phyloP scores from a whole-genome alignment of 2,113 vertebrate species.

The Gadus macrocephalus region DNA sequence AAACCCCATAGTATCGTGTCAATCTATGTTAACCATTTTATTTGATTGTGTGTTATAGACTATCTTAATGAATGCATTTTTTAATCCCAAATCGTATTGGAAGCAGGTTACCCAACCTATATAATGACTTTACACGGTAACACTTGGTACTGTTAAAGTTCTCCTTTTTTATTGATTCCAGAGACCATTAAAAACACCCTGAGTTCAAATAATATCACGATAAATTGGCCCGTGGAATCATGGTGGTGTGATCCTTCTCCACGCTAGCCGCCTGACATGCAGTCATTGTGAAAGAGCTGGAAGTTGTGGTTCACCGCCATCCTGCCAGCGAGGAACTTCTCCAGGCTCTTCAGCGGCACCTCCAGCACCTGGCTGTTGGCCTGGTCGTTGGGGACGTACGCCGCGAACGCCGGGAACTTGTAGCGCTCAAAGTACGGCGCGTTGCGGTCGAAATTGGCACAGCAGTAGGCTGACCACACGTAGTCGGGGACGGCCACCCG shows the following conservation, averaged over 20 bases:
- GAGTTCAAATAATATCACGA: not conserved
- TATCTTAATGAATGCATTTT: too few species aligned
- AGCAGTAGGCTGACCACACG: slow-evolving; percentile 70
- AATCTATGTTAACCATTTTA: too few species aligned
- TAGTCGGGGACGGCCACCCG: slow-evolving; percentile 62
- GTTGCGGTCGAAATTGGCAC: slow-evolving; percentile 63
- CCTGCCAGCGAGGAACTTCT: slow-evolving; percentile 64
- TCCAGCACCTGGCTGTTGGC: slow-evolving; percentile 65
- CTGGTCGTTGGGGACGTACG: slow-evolving; percentile 62
- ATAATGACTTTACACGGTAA: too few species aligned
- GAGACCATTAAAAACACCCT: too few species aligned
- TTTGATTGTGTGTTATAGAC: too few species aligned
- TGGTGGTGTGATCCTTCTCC: not conserved
- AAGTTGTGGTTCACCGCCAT: slow-evolving; percentile 71
- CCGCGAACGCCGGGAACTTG: slow-evolving; percentile 66
- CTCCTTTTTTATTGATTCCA: too few species aligned
- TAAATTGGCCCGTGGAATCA: not conserved
- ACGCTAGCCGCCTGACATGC: slow-evolving; percentile 40
- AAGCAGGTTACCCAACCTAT: too few species aligned
- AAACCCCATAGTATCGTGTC: too few species aligned
- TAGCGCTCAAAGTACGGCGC: slow-evolving; percentile 65
- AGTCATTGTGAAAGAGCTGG: slow-evolving; percentile 71
- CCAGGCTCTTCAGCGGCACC: slow-evolving; percentile 63
- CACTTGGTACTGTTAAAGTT: too few species aligned
- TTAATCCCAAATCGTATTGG: too few species aligned